Evolutionary conservation across 2,797 vertebrate genomes (phyloP).

Genomic region (Coracias cyanogaster): DNA sequence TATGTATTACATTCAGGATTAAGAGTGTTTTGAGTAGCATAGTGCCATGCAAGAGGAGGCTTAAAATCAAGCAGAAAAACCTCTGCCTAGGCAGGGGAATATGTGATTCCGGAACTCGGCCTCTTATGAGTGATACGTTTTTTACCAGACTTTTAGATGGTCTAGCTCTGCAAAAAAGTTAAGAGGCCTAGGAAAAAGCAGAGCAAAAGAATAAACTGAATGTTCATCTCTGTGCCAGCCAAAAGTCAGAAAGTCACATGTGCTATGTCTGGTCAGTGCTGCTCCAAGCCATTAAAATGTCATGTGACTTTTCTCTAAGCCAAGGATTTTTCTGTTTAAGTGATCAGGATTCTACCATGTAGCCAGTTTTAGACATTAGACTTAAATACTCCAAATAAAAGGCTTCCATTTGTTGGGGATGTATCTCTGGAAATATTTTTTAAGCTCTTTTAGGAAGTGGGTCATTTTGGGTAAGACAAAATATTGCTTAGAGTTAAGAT

Average conservation of each 20-base stretch:
- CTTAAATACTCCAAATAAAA: background rate
- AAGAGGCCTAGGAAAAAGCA: background rate
- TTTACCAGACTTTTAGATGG: background rate
- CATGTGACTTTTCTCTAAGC: constrained; percentile 30
- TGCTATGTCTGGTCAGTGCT: constrained; percentile 11
- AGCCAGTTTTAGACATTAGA: background rate
- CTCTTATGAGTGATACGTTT: background rate
- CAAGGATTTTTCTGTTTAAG: constrained; percentile 35
- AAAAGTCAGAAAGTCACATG: constrained; percentile 38
- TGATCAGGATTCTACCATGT: background rate
- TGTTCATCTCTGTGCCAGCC: background rate
- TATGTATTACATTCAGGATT: background rate
- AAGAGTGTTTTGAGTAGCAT: background rate
- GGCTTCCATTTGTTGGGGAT: background rate
- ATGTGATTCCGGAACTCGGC: background rate
- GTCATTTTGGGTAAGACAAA: background rate
- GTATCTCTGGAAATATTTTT: background rate
- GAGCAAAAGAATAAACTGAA: background rate
- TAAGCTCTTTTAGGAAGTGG: background rate
- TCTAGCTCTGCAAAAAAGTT: background rate
- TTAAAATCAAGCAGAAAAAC: background rate
- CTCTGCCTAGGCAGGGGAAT: background rate
- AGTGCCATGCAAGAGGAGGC: background rate
- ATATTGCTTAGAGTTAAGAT: background rate
- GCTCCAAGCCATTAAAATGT: constrained; percentile 18